These are phyloP conservation scores for Antrozous pallidus DNA, from an alignment of 2,797 vertebrate species.

Conservation along the genomic window DNA sequence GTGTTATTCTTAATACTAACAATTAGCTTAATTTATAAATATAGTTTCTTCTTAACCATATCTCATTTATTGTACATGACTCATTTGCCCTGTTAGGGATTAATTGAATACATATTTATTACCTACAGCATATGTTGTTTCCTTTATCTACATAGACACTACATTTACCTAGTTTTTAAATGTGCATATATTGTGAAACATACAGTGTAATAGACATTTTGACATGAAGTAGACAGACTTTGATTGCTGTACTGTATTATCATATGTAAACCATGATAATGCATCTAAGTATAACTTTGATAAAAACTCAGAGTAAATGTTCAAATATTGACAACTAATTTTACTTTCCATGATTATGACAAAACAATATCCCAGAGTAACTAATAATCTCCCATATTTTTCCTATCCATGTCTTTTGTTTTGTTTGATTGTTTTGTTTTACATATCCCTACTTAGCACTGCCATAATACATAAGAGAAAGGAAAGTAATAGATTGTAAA, in stretches of 20 bases:
- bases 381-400: background rate
- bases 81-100: background rate
- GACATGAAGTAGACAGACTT: background rate
- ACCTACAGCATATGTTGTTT: background rate
- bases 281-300: background rate
- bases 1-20: background rate
- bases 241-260: background rate
- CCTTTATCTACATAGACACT: background rate
- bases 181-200: background rate
- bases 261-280: background rate
- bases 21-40: slow-evolving; percentile 28
- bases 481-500: background rate
- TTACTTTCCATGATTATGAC: background rate
- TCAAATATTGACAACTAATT: background rate
- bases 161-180: background rate
- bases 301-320: background rate
- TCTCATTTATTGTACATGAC: slow-evolving; percentile 19
- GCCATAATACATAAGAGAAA: background rate
- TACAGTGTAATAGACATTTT: background rate
- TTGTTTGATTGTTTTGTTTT: background rate
- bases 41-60: slow-evolving; percentile 26
- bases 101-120: slow-evolving; percentile 41
- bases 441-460: background rate
- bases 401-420: background rate
- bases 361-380: background rate